These are phyloP conservation scores for Cotesia typhae DNA, from an alignment of 1,140 invertebrate species.

Conservation along the genomic window DNA sequence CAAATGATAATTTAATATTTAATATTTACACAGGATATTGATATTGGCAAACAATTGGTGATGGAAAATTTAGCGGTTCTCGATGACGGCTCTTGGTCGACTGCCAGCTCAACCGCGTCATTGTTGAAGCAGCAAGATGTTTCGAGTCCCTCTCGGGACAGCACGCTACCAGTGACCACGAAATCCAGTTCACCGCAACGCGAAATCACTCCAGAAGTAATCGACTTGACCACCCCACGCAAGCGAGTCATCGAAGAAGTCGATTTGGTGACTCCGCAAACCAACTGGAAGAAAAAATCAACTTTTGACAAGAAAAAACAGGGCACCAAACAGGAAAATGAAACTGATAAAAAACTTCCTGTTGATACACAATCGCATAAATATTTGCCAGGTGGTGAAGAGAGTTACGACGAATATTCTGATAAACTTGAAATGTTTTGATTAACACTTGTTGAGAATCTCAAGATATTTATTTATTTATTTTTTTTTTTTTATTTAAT, in stretches of 20 bases:
- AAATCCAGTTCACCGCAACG: slow-evolving; percentile 19
- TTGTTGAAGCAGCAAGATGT: slow-evolving; percentile 34
- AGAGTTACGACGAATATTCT: slow-evolving; percentile 31
- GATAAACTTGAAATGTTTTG: slow-evolving; percentile 27
- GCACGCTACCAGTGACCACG: slow-evolving; percentile 26
- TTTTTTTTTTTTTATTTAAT: not conserved
- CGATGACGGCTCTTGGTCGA: slow-evolving; percentile 41
- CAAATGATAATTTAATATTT: slow-evolving; percentile 16
- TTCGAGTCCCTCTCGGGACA: not conserved
- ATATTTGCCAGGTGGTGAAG: slow-evolving; percentile 22
- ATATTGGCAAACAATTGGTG: slow-evolving; percentile 49
- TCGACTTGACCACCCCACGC: slow-evolving; percentile 12
- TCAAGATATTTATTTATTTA: slow-evolving; percentile 4
- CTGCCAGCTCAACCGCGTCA: slow-evolving; percentile 42
- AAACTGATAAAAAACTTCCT: slow-evolving; percentile 22
- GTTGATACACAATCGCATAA: not conserved
- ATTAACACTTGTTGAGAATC: not conserved
- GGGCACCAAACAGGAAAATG: slow-evolving; percentile 19
- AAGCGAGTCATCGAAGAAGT: slow-evolving; percentile 38
- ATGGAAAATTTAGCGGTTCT: slow-evolving; percentile 42
- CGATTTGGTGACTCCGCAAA: slow-evolving; percentile 44
- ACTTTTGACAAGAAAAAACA: slow-evolving; percentile 28
- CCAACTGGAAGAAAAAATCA: slow-evolving; percentile 8
- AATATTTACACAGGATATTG: slow-evolving; percentile 44
- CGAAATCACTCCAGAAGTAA: too few species aligned